Conservation (phyloP, 1,140 invertebrate genomes). For the Prorops nasuta region DNA sequence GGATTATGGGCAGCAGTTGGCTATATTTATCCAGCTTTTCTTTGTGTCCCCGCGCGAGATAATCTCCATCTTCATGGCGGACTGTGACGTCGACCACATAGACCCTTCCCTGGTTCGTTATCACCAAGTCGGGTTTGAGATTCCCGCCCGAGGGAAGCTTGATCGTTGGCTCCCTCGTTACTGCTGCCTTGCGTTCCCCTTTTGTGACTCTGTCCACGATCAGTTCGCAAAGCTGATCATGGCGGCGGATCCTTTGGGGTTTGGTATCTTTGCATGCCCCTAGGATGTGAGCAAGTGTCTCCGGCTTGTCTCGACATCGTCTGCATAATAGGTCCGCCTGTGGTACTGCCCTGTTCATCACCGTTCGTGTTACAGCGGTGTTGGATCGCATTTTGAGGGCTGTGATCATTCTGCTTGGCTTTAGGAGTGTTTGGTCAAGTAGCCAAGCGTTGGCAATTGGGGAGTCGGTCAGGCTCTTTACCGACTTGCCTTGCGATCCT, state of each 20-base stretch:
- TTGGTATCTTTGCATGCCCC: conserved; percentile 29
- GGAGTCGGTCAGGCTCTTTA: not conserved
- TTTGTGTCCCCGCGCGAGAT: not conserved
- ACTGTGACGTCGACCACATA: conserved; percentile 2
- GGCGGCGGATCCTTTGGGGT: conserved; percentile 19
- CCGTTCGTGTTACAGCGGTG: conserved; percentile 13
- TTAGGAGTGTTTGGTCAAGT: not conserved
- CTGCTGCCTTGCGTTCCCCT: conserved; percentile 1
- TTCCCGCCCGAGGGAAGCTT: not conserved
- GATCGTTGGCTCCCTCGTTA: not conserved
- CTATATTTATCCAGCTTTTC: conserved; percentile 1
- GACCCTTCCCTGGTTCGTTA: conserved; percentile 1
- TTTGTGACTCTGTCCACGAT: conserved; percentile 14
- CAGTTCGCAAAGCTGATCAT: conserved; percentile 29
- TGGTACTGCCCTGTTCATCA: conserved; percentile 12
- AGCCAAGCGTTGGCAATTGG: not conserved
- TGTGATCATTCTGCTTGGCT: not conserved
- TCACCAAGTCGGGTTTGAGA: conserved; percentile 5
- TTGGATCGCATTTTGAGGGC: not conserved
- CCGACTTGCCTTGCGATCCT: not conserved
- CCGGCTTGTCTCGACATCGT: conserved; percentile 11
- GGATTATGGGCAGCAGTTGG: not conserved
- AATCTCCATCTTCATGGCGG: conserved; percentile 4
- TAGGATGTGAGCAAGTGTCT: conserved; percentile 31
- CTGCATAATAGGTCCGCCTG: conserved; percentile 14